Percentiles rank a stretch among this genome's conserved stretches.
These are phyloP conservation scores for Zaprionus capensis DNA, from an alignment of 1,140 invertebrate genomes.

Conservation along the genomic window DNA sequence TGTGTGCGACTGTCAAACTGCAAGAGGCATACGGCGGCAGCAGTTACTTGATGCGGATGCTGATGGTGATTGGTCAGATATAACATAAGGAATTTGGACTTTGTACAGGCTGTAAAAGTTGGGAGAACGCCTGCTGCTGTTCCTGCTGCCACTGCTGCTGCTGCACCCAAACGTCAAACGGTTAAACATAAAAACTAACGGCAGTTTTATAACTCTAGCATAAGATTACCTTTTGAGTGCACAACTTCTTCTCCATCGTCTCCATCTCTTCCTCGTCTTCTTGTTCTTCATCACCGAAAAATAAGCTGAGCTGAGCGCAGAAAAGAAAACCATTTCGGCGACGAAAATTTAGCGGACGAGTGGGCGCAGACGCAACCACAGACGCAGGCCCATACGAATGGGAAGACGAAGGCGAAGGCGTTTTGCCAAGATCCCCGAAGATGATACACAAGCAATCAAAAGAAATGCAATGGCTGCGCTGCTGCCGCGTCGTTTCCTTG, in stretches of 20 bases:
- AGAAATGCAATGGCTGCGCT: slow-evolving; percentile 67
- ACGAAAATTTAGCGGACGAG: slow-evolving; percentile 49
- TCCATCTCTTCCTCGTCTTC: slow-evolving; percentile 19
- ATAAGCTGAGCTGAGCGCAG: slow-evolving; percentile 47
- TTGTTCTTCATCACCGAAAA: slow-evolving; percentile 48
- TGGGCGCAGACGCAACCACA: slow-evolving; percentile 44
- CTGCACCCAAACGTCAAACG: slow-evolving; percentile 77
- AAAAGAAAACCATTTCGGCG: slow-evolving; percentile 50
- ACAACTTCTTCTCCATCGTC: slow-evolving; percentile 23
- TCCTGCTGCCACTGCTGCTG: slow-evolving; percentile 28
- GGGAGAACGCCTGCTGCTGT: slow-evolving; percentile 25
- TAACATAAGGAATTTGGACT: slow-evolving; percentile 56
- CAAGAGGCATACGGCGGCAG: slow-evolving; percentile 20
- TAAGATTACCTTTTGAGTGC: slow-evolving; percentile 76
- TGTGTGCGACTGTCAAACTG: slow-evolving; percentile 48
- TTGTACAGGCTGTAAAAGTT: slow-evolving; percentile 62
- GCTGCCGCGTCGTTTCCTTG: slow-evolving; percentile 31
- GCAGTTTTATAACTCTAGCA: slow-evolving; percentile 77
- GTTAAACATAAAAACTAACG: slow-evolving; percentile 80
- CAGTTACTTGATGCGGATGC: slow-evolving; percentile 40
- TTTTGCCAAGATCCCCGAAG: slow-evolving; percentile 64
- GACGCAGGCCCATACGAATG: slow-evolving; percentile 4
- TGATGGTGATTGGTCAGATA: slow-evolving; percentile 40
- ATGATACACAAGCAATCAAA: slow-evolving; percentile 83
- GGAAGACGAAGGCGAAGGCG: slow-evolving; percentile 54